These are phyloP conservation scores for Gavialis gangeticus DNA, from an alignment of 2,113 vertebrate genomes.

Conservation along the genomic window DNA sequence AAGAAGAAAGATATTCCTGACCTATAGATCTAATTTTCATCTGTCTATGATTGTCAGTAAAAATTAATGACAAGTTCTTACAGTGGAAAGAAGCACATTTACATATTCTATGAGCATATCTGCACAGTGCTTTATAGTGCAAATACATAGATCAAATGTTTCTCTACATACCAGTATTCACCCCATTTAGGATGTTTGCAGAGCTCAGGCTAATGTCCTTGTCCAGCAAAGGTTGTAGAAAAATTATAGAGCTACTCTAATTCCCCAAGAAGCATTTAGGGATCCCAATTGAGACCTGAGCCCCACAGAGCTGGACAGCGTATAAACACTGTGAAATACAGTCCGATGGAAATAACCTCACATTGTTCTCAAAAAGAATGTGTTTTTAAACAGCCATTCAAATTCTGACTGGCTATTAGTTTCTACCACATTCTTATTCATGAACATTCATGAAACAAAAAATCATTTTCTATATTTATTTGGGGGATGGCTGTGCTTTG, in stretches of 20 bases:
- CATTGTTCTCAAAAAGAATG: not conserved
- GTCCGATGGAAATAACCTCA: not conserved
- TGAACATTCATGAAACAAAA: not conserved
- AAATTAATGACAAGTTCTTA: not conserved
- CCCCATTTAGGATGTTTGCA: not conserved
- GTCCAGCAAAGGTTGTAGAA: not conserved
- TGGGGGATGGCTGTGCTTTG: not conserved
- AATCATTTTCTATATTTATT: not conserved
- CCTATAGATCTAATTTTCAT: not conserved
- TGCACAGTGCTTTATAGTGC: not conserved
- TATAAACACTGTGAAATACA: not conserved
- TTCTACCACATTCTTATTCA: conserved; percentile 7
- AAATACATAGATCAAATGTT: not conserved
- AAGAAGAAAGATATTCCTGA: not conserved
- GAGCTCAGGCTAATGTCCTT: not conserved
- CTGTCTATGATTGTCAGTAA: not conserved
- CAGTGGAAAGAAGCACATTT: not conserved
- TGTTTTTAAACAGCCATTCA: not conserved
- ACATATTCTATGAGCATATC: not conserved
- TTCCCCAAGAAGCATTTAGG: not conserved
- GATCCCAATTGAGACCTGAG: not conserved
- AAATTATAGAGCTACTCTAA: not conserved
- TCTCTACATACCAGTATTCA: not conserved
- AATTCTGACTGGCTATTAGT: not conserved
- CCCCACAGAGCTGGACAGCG: not conserved